Conservation (phyloP, 1,140 invertebrate species). For the Bombus superbus region DNA sequence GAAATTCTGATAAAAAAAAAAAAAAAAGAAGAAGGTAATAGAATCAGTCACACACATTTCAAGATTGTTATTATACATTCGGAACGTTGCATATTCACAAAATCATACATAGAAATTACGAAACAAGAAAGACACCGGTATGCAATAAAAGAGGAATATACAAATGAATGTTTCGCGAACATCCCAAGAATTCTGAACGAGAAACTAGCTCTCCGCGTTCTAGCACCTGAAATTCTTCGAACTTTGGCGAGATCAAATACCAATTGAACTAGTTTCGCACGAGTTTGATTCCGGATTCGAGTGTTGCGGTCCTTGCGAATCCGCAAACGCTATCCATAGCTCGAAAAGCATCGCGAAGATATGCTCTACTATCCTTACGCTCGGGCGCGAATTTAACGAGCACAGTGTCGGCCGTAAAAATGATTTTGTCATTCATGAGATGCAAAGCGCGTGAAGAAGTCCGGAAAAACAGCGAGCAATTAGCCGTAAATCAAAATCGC, state of each 20-base stretch:
- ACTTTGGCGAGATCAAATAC: not conserved
- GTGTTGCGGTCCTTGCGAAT: not conserved
- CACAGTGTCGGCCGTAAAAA: slow-evolving; percentile 54
- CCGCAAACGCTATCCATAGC: not conserved
- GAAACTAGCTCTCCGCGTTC: not conserved
- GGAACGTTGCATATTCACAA: not conserved
- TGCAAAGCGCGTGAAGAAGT: slow-evolving; percentile 67
- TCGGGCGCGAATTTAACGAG: slow-evolving; percentile 30
- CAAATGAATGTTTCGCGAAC: not conserved
- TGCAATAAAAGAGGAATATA: not conserved
- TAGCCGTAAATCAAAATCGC: slow-evolving; percentile 78
- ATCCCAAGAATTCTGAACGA: not conserved
- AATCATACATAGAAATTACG: not conserved
- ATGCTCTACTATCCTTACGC: slow-evolving; percentile 45
- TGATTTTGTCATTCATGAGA: slow-evolving; percentile 74
- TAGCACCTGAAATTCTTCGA: not conserved
- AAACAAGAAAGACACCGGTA: not conserved
- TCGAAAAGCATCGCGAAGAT: not conserved
- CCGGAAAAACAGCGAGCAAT: slow-evolving; percentile 73
- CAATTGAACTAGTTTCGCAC: not conserved
- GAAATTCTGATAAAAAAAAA: too few relatives aligned
- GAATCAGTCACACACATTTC: not conserved
- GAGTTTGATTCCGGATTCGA: not conserved
- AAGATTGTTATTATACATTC: not conserved
- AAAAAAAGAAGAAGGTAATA: not conserved